phyloP scores from a whole-genome alignment of 2,888 invertebrate genomes.

The Troides helena region DNA sequence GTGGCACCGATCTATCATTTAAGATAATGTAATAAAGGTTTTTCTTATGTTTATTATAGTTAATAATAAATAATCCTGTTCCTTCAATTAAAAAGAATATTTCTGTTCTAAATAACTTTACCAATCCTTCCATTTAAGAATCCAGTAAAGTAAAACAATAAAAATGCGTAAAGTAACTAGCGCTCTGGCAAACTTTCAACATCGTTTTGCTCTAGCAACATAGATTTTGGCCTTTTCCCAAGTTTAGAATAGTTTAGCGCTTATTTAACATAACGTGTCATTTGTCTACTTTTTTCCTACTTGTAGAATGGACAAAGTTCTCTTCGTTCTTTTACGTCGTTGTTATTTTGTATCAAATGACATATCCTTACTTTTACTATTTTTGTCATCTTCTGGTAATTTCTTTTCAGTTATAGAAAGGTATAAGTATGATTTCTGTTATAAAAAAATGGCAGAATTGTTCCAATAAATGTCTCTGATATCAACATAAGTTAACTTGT shows the following conservation, averaged over 20 bases:
- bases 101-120: too few species aligned
- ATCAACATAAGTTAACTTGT: too few species aligned
- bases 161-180: not conserved
- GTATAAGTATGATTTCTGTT: not conserved
- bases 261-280: not conserved
- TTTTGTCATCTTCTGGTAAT: too few species aligned
- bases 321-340: not conserved
- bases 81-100: too few species aligned
- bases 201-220: not conserved
- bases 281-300: not conserved
- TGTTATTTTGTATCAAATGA: not conserved
- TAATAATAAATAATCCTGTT: too few species aligned
- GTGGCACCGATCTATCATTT: too few species aligned
- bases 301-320: not conserved
- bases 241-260: not conserved
- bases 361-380: not conserved
- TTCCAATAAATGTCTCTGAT: too few species aligned
- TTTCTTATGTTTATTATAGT: too few species aligned
- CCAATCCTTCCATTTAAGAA: too few species aligned
- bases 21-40: too few species aligned
- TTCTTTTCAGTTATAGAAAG: not conserved
- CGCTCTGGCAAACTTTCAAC: slow-evolving; percentile 2
- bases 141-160: not conserved
- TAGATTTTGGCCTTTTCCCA: not conserved
- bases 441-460: too few species aligned